Conservation (phyloP, 2,888 invertebrate species). For the Shargacucullia verbasci region DNA sequence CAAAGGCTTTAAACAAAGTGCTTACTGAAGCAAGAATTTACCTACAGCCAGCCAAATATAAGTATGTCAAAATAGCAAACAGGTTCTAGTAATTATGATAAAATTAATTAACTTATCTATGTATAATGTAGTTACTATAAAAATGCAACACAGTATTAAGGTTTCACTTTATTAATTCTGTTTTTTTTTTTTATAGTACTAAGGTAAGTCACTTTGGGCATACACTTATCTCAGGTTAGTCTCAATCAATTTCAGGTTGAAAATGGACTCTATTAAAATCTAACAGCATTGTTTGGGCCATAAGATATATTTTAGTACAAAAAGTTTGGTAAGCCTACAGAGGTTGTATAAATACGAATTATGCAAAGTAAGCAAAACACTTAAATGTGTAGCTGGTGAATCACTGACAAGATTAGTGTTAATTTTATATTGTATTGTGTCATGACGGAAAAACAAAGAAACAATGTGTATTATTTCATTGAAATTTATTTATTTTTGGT, state of each 20-base stretch:
- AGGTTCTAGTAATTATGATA: slow-evolving; percentile 51
- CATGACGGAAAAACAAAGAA: slow-evolving; percentile 40
- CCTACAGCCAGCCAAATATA: slow-evolving; percentile 33
- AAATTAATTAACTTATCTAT: slow-evolving; percentile 49
- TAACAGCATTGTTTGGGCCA: too few species aligned
- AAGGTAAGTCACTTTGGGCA: background rate
- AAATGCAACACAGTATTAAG: slow-evolving; percentile 4
- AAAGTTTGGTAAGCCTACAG: too few species aligned
- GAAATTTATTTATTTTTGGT: too few species aligned
- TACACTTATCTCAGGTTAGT: too few species aligned
- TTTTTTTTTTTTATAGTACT: too few species aligned
- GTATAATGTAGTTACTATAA: slow-evolving; percentile 16
- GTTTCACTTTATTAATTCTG: slow-evolving; percentile 5
- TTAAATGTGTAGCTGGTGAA: slow-evolving; percentile 28
- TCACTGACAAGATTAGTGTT: slow-evolving; percentile 37
- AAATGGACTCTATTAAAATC: too few species aligned
- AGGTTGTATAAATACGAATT: too few species aligned
- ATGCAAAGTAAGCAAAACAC: slow-evolving; percentile 29
- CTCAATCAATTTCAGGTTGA: too few species aligned
- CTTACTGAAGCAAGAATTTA: slow-evolving; percentile 47
- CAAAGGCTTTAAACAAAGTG: slow-evolving; percentile 42
- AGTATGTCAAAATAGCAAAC: slow-evolving; percentile 43
- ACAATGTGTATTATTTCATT: background rate
- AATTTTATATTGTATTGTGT: slow-evolving; percentile 22
- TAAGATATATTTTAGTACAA: too few species aligned